Conservation (phyloP, 2,113 vertebrate genomes). For the Sturnus vulgaris region DNA sequence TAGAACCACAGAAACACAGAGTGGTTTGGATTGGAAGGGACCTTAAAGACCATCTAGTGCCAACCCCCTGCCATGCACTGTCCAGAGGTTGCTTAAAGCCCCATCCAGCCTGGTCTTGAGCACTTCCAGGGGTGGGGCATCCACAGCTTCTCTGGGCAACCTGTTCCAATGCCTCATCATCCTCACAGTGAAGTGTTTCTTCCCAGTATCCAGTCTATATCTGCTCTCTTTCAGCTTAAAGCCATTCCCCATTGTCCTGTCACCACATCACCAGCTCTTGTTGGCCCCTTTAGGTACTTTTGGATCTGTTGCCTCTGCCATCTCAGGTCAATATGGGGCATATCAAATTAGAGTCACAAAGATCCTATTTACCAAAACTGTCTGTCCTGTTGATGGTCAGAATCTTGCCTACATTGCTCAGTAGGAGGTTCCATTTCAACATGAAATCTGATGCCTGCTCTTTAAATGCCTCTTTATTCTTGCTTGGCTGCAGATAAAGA, state of each 20-base stretch:
- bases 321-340: rapidly evolving
- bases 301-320: background rate
- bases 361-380: conserved; percentile 65
- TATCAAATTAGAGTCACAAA: background rate
- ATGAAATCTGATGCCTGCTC: conserved; percentile 63
- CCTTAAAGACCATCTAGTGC: background rate
- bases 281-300: background rate
- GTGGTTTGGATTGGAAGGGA: background rate
- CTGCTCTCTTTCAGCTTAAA: background rate
- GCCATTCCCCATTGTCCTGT: no score
- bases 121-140: background rate
- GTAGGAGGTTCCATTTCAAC: conserved; percentile 69
- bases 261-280: rapidly evolving
- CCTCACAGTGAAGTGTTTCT: background rate
- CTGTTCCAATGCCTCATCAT: background rate
- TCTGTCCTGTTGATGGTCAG: conserved; percentile 58
- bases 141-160: background rate
- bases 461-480: conserved; percentile 62
- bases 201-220: background rate
- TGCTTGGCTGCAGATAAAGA: conserved; percentile 51
- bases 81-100: background rate
- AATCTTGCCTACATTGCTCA: conserved; percentile 64
- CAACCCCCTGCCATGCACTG: background rate
- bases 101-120: background rate
- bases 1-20: background rate